These are phyloP conservation scores for Ataeniobius toweri DNA, from an alignment of 2,797 vertebrate species.

Conservation along the genomic window DNA sequence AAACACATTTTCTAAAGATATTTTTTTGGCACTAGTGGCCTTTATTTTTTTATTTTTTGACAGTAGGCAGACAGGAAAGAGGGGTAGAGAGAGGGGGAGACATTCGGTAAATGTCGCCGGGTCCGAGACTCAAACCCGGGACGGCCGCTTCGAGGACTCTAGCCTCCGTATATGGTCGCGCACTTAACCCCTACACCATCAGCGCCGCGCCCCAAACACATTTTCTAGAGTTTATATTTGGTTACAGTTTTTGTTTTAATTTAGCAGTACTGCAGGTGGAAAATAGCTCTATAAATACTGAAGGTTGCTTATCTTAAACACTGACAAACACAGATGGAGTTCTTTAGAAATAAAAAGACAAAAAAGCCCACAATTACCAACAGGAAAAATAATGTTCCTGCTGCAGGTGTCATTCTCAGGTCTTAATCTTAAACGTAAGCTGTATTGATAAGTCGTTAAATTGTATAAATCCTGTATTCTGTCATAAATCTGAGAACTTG, in stretches of 20 bases:
- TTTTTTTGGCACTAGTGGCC: too few species aligned
- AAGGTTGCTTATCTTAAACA: not conserved
- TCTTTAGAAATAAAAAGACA: not conserved
- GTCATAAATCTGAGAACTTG: not conserved
- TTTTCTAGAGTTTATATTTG: not conserved
- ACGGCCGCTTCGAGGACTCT: too few species aligned
- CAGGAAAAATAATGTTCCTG: not conserved
- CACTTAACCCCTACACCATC: too few species aligned
- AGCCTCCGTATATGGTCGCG: too few species aligned
- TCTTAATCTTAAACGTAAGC: not conserved
- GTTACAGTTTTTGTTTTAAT: not conserved
- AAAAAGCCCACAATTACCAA: not conserved
- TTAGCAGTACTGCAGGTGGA: not conserved
- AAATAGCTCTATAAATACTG: not conserved
- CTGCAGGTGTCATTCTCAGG: not conserved
- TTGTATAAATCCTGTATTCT: not conserved
- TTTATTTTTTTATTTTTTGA: too few species aligned
- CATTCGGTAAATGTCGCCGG: too few species aligned
- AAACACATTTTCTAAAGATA: not conserved
- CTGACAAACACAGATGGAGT: not conserved
- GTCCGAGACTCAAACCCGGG: too few species aligned
- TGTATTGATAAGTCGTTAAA: too few species aligned
- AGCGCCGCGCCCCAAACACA: not conserved
- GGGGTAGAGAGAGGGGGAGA: too few species aligned
- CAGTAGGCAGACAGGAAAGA: too few species aligned